Evolutionary conservation across 2,888 invertebrate genomes (phyloP).

Genomic region (Masnerella sp.): DNA sequence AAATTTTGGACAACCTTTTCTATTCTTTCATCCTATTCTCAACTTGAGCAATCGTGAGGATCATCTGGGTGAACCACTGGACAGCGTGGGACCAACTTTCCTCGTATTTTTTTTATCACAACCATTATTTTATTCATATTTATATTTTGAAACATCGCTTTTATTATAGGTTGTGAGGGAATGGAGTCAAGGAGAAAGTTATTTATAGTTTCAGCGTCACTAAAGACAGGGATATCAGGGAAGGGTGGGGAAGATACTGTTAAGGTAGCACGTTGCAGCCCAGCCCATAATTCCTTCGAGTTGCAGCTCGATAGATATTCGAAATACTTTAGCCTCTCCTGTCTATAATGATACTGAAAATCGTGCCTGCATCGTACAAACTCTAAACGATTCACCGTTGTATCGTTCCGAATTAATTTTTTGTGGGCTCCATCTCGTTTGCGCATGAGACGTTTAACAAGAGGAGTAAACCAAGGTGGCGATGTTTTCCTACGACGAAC

Average conservation of each 20-base stretch:
- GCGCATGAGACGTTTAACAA: too few species aligned
- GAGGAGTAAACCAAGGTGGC: background rate
- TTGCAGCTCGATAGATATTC: background rate
- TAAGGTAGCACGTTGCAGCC: background rate
- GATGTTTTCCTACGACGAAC: background rate
- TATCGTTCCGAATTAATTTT: background rate
- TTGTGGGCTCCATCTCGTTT: background rate
- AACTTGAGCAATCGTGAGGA: too few species aligned
- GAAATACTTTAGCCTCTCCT: background rate
- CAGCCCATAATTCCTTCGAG: background rate
- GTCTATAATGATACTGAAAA: background rate
- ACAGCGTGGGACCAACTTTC: too few species aligned
- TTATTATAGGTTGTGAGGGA: too few species aligned
- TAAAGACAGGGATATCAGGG: background rate
- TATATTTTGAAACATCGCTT: too few species aligned
- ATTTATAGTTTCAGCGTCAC: background rate
- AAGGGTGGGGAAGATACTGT: background rate
- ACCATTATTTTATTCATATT: too few species aligned
- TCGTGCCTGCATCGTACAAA: background rate
- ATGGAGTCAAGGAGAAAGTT: background rate
- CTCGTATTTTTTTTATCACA: too few species aligned
- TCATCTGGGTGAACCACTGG: too few species aligned
- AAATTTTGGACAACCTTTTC: too few species aligned
- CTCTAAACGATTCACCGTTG: background rate
- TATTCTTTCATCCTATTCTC: too few species aligned